These are phyloP conservation scores for Camelus dromedarius DNA, from an alignment of 2,113 vertebrate species.

Conservation along the genomic window DNA sequence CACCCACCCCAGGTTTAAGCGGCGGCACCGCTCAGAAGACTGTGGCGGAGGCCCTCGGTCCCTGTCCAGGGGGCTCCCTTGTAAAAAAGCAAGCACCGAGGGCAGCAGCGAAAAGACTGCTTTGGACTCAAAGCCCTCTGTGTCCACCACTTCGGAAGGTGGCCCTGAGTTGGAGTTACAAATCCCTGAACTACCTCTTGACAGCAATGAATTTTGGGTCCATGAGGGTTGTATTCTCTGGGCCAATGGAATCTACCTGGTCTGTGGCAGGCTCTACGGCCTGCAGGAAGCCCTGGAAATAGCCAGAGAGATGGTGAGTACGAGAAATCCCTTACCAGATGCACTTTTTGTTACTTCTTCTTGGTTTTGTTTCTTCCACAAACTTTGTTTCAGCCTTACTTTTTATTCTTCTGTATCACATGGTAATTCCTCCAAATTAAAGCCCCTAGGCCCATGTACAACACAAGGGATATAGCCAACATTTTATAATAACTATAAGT, in stretches of 20 bases:
- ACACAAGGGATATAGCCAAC: not conserved
- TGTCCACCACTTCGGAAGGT: conserved; percentile 92
- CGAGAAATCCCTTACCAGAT: not conserved
- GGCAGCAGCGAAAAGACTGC: conserved; percentile 87
- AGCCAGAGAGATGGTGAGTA: conserved; percentile 97
- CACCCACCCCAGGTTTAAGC: conserved; percentile 96
- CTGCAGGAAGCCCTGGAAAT: conserved; percentile 99
- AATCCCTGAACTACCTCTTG: conserved; percentile 99
- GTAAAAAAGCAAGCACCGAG: conserved; percentile 91
- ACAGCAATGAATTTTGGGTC: conserved; percentile 99
- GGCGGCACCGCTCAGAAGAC: conserved; percentile 97
- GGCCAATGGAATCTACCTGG: conserved; percentile 99
- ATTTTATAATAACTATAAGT: not conserved
- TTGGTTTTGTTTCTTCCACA: not conserved
- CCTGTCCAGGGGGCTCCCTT: conserved; percentile 93
- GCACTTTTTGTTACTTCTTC: not conserved
- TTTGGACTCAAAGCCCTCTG: conserved; percentile 87
- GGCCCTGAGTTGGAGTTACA: conserved; percentile 95
- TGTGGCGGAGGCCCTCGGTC: conserved; percentile 93
- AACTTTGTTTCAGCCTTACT: not conserved
- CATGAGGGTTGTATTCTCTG: conserved; percentile 98
- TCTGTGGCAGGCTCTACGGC: conserved; percentile 97
- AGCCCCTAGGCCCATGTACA: not conserved
- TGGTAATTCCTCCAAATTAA: not conserved
- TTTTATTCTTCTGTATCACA: not conserved